Base-by-base conservation (phyloP, 2,888 invertebrate species). In the Andricus curvator region DNA sequence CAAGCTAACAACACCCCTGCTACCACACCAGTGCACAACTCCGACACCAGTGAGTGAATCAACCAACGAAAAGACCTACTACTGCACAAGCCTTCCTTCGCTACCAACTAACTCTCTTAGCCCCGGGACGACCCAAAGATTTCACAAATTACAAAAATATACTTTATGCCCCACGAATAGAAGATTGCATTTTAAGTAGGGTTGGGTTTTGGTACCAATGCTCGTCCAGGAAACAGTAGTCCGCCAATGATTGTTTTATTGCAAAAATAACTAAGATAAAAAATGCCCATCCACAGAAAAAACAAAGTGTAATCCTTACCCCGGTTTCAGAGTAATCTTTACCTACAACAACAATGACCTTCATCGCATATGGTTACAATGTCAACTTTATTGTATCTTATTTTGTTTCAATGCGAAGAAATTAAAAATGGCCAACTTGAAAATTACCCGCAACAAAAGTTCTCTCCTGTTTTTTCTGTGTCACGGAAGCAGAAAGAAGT, bases 41-140 rank as follows among this genome's bases (percentile, higher is more conserved):
- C 92, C 81, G 92, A 92, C 88, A 88, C 90, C 88, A 92, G 92
- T 89, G 92, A 92, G 92, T 92, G 91, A 92, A 84, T 78, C 80
- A 77, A 81, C 80, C 41, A 65, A 51, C 79, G 60, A 56, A 81
- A 60, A 78, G 56, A 29, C 65, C 66, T 62, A 37, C 37, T 37
- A 9, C 37, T 37, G 65, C 3, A 77, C 64, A 33, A 65, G 44
- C 77, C 56, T 77, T 65, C 65, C 56, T 77, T 65, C 65, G 29
- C 60, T 68, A 48, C 29, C 29, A 9, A 62, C 25, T 25, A n/a
- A 62, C 25, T 25, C 62, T 62, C 15, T 62, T 66, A 20, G 41
- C 15, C 25, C 25, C 62, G 22, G 25, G 62, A n/a, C 20, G 8
- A 41, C 48, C 44, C 48, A 74, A 74, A 29, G 29, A 20, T 51